Evolutionary conservation across 2,113 vertebrate genomes (phyloP).

Genomic region (Brachirus orientalis): DNA sequence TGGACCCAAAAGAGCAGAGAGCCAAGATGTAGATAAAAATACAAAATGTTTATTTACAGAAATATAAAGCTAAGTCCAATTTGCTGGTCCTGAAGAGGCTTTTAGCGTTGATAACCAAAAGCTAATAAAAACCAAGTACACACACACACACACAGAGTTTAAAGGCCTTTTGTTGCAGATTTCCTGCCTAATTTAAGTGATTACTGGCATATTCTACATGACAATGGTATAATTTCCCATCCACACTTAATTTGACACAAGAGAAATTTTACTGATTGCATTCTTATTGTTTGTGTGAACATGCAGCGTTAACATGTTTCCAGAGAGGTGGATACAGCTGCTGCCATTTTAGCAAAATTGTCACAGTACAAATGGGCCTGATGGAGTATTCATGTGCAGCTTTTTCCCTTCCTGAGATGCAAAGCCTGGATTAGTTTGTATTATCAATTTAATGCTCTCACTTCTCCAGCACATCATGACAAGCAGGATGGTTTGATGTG

Average conservation of each 20-base stretch:
- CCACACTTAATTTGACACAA: constrained; percentile 39
- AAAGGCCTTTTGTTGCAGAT: constrained; percentile 34
- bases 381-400: constrained; percentile 43
- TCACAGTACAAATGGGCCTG: constrained; percentile 47
- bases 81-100: too few species aligned
- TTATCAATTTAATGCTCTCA: constrained; percentile 5
- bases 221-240: constrained; percentile 51
- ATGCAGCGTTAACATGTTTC: constrained; percentile 18
- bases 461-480: neutral
- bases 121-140: too few species aligned
- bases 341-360: constrained; percentile 50
- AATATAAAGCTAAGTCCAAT: too few species aligned
- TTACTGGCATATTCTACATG: constrained; percentile 42
- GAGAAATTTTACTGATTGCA: constrained; percentile 58
- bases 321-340: constrained; percentile 35
- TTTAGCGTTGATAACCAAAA: too few species aligned
- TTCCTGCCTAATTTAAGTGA: constrained; percentile 45
- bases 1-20: too few species aligned
- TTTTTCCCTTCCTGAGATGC: constrained; percentile 17
- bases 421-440: neutral
- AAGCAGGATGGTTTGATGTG: neutral
- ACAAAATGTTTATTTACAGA: too few species aligned
- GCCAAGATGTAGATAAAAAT: too few species aligned
- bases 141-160: constrained; percentile 7
- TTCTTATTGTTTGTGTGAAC: constrained; percentile 62